Conservation (phyloP, 1,140 invertebrate genomes). For the Branchinecta lindahli region DNA sequence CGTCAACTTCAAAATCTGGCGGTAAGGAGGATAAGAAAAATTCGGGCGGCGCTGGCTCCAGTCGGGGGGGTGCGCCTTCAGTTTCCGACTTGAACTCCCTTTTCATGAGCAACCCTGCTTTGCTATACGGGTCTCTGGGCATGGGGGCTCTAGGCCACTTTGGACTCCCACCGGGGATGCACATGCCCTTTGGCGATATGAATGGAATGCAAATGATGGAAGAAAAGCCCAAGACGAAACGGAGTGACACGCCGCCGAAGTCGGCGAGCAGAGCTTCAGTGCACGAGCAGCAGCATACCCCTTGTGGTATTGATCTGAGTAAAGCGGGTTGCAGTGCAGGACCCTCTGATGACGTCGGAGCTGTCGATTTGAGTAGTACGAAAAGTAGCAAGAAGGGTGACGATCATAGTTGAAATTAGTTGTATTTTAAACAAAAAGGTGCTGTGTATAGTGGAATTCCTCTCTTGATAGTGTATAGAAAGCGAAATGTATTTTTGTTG, state of each 20-base stretch:
- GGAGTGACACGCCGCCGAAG: not conserved
- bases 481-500: too few relatives aligned
- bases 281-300: not conserved
- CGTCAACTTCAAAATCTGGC: not conserved
- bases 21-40: not conserved
- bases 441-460: not conserved
- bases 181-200: not conserved
- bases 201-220: conserved; percentile 2
- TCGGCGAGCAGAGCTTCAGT: not conserved
- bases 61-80: not conserved
- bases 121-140: not conserved
- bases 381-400: conserved; percentile 7
- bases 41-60: not conserved
- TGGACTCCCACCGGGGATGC: not conserved
- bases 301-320: conserved; percentile 7
- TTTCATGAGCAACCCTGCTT: not conserved
- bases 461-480: too few relatives aligned
- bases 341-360: not conserved
- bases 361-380: not conserved
- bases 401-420: not conserved
- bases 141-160: not conserved
- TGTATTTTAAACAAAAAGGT: not conserved
- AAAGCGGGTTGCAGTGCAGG: not conserved
- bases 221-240: not conserved
- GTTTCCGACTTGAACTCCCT: conserved; percentile 2